Conservation (phyloP, 2,797 vertebrate species). For the Coendou prehensilis region DNA sequence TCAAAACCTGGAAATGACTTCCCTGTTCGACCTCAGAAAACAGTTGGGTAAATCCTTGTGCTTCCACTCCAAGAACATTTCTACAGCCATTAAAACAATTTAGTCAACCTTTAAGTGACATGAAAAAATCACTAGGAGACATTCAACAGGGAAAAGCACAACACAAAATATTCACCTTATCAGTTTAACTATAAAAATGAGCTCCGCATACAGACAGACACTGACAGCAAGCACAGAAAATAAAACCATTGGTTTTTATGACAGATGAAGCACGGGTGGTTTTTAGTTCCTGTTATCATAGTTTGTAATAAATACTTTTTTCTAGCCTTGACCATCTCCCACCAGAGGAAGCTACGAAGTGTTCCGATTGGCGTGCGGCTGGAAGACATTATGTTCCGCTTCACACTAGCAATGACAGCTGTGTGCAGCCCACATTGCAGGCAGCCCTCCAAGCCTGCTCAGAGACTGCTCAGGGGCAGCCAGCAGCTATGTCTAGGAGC, state of each 20-base stretch:
- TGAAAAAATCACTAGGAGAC: background rate
- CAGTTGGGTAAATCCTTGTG: background rate
- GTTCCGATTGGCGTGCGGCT: background rate
- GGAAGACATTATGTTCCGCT: background rate
- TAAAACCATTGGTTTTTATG: slow-evolving; percentile 52
- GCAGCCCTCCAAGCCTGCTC: slow-evolving; percentile 65
- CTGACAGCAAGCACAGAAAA: slow-evolving; percentile 50
- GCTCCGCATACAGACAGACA: slow-evolving; percentile 16
- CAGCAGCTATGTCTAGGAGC: slow-evolving; percentile 30
- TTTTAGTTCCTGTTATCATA: slow-evolving; percentile 60
- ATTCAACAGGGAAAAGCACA: slow-evolving; percentile 31
- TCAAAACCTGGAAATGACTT: background rate
- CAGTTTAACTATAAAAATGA: background rate
- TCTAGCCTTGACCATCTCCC: slow-evolving; percentile 65
- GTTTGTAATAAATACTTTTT: slow-evolving; percentile 43
- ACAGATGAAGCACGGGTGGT: background rate
- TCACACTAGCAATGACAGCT: slow-evolving; percentile 45
- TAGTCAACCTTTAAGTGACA: slow-evolving; percentile 30
- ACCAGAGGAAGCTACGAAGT: background rate
- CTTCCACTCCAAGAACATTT: background rate
- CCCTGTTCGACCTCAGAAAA: background rate
- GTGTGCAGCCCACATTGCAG: background rate
- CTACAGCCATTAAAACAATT: slow-evolving; percentile 13
- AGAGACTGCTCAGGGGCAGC: slow-evolving; percentile 32
- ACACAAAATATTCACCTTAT: background rate